These are phyloP conservation scores for Gadopsis marmoratus DNA, from an alignment of 2,797 vertebrate species.

Conservation along the genomic window DNA sequence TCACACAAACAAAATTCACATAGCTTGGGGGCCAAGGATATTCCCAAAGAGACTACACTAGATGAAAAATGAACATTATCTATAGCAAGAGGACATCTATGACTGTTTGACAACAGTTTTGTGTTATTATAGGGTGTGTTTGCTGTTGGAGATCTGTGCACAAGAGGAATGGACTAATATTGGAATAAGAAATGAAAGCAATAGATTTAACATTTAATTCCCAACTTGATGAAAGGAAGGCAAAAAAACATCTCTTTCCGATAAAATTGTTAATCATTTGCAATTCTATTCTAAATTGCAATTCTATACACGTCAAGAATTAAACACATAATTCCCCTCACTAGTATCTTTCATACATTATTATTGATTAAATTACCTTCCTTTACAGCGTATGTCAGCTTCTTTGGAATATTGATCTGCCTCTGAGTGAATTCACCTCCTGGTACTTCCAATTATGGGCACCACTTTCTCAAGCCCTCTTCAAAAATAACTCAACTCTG, in stretches of 20 bases:
- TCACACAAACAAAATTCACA: slow-evolving; percentile 44
- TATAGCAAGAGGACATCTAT: slow-evolving; percentile 12
- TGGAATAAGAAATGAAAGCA: slow-evolving; percentile 13
- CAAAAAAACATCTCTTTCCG: not conserved
- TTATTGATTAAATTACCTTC: slow-evolving; percentile 45
- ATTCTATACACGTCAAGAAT: slow-evolving; percentile 26
- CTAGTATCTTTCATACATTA: slow-evolving; percentile 15
- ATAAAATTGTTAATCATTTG: slow-evolving; percentile 40
- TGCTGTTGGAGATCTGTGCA: slow-evolving; percentile 12
- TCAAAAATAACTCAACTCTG: slow-evolving; percentile 63
- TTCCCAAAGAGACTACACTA: slow-evolving; percentile 32
- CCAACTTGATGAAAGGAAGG: not conserved
- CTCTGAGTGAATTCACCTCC: slow-evolving; percentile 69
- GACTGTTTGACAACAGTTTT: slow-evolving; percentile 13
- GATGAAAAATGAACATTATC: slow-evolving; percentile 33
- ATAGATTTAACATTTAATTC: slow-evolving; percentile 23
- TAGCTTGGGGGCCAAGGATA: slow-evolving; percentile 27
- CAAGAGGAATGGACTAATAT: slow-evolving; percentile 13
- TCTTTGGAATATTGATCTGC: slow-evolving; percentile 68
- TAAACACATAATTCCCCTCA: slow-evolving; percentile 31
- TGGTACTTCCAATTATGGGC: slow-evolving; percentile 69
- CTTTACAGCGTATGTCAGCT: slow-evolving; percentile 57
- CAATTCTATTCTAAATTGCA: slow-evolving; percentile 29
- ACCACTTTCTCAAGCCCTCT: slow-evolving; percentile 56
- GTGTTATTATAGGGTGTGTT: slow-evolving; percentile 6